Base-by-base conservation (phyloP, 2,113 vertebrate genomes). In the Fukomys damarensis region DNA sequence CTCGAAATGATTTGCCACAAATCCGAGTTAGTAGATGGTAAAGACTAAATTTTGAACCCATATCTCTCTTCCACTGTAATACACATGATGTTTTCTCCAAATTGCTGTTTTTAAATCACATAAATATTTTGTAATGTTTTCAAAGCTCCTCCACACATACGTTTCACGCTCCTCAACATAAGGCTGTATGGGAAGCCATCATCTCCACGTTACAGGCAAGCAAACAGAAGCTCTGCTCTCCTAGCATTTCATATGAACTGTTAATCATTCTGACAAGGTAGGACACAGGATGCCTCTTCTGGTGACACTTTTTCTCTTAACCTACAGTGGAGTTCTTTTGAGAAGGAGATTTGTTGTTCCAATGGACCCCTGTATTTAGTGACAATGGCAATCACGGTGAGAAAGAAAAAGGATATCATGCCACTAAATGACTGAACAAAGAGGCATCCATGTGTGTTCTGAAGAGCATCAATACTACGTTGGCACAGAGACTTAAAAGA, bases 11-110 rank as follows among this genome's bases (percentile, higher is more conserved):
- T 63, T 88, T 77, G 28, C 35, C 54, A 86, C 56, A 90, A 94
- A 72, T 87, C 61, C 74, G 88, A 58, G 74, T 22, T 83, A 54
- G 30, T n/a, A 86, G 41, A 72, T 20, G 3, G 2, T 32, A 26
- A 54, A 90, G 43, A 38, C 49, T 74, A 92, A 58, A 79, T 89
- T 85, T 87, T 90, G 41, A 97, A 89, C 6, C 32, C 65, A 52
- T 49, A 89, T 22, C 24, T 81, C 38, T 82, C 49, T 59, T 26
- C 26, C 84, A 49, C 28, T 79, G 59, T 79, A 84, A 91, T 7
- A 56, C 7, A 85, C 2, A 38, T 8, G 32, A 72, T 7, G 38
- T 61, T 59, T 96, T 54, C 58, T 72, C n/a, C 61, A 46, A 89
- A 58, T 76, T 79, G 16, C 5, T 86, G 7, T 82, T 93, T 61